Percentiles rank a stretch among this genome's conserved stretches.
Evolutionary conservation across 2,113 vertebrate genomes (phyloP).

Genomic region (Crotalus horridus): DNA sequence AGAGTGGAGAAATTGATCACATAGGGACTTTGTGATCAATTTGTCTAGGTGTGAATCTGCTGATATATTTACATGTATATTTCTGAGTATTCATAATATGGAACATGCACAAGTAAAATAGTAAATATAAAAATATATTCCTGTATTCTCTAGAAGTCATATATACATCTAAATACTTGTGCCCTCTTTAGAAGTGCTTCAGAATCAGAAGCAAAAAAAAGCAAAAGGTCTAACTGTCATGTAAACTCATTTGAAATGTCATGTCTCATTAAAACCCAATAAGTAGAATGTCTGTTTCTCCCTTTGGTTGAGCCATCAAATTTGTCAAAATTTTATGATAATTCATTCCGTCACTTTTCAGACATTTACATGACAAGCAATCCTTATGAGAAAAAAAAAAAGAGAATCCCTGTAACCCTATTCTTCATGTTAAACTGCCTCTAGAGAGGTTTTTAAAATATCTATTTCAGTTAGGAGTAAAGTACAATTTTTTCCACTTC

Average conservation of each 20-base stretch:
- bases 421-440: conserved; percentile 85
- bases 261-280: conserved; percentile 85
- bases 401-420: conserved; percentile 78
- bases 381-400: conserved; percentile 44
- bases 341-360: conserved; percentile 90
- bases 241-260: conserved; percentile 90
- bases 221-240: conserved; percentile 79
- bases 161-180: conserved; percentile 47
- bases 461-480: conserved; percentile 72
- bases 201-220: conserved; percentile 58
- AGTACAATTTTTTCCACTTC: conserved; percentile 76
- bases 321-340: conserved; percentile 96
- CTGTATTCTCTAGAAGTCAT: conserved; percentile 28
- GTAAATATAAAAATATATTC: conserved; percentile 36
- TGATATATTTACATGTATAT: neutral
- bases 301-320: conserved; percentile 78
- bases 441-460: conserved; percentile 83
- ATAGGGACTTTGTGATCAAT: neutral
- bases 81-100: neutral
- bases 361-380: conserved; percentile 89
- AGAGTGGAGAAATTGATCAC: neutral
- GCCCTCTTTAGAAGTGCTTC: conserved; percentile 64
- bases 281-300: conserved; percentile 72
- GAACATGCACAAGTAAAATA: conserved; percentile 33
- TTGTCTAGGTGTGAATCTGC: neutral